Conservation (phyloP, 2,888 invertebrate species). For the Euplexia lucipara region DNA sequence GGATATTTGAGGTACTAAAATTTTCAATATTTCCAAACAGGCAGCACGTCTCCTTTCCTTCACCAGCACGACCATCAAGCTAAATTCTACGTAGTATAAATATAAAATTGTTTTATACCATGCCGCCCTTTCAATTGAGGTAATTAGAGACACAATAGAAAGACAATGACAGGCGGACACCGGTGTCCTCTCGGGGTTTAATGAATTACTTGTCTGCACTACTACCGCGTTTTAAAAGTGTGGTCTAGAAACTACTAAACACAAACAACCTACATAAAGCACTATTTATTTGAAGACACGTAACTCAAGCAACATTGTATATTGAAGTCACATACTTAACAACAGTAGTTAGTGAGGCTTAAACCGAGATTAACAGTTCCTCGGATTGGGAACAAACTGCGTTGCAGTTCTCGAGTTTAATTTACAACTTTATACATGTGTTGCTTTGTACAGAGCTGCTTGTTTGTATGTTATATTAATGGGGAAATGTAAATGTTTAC, state of each 20-base stretch:
- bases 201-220: background rate
- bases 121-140: no score
- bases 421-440: constrained; percentile 66
- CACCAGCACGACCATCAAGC: no score
- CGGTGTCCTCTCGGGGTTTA: no score
- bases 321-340: constrained; percentile 61
- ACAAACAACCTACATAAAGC: constrained; percentile 7
- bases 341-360: constrained; percentile 64
- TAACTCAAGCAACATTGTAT: constrained; percentile 54
- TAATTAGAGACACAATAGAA: no score
- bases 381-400: constrained; percentile 66
- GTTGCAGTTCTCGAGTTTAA: constrained; percentile 67
- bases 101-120: no score
- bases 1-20: no score
- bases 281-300: constrained; percentile 31
- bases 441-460: constrained; percentile 40
- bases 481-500: constrained; percentile 38
- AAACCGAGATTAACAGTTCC: constrained; percentile 68
- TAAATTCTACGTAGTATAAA: no score
- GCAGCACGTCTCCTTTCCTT: no score
- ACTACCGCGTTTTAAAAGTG: background rate
- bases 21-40: no score
- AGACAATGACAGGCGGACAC: no score
- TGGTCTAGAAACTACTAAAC: background rate
- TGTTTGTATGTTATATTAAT: constrained; percentile 41